phyloP scores from a whole-genome alignment of 2,797 vertebrate genomes.

The Anomalospiza imberbis region DNA sequence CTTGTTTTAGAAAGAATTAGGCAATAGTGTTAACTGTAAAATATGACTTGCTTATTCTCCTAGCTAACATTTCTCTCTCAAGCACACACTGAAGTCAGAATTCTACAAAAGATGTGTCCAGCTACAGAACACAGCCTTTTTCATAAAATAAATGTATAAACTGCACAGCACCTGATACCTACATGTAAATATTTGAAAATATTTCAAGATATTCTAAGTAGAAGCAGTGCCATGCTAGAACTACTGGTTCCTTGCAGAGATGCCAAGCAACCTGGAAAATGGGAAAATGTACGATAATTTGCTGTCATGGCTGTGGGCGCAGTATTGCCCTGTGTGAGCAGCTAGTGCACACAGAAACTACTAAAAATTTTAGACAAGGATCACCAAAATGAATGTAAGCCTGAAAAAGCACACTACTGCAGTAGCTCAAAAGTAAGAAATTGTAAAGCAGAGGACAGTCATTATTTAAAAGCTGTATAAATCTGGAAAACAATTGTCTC shows the following conservation, averaged over 20 bases:
- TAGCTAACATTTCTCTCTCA: neutral
- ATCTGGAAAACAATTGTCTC: neutral
- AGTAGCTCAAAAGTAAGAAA: neutral
- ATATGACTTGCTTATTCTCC: neutral
- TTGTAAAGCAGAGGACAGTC: neutral
- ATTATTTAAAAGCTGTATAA: neutral
- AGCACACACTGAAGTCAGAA: neutral
- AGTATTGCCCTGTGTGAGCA: neutral
- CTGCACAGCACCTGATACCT: neutral
- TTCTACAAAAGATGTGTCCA: neutral
- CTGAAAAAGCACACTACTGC: neutral
- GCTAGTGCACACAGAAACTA: neutral
- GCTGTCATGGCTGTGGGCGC: neutral
- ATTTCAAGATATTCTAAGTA: neutral
- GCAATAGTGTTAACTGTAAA: neutral
- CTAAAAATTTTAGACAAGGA: conserved; percentile 28
- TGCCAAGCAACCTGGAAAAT: neutral
- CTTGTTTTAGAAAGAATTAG: neutral
- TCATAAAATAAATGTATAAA: neutral
- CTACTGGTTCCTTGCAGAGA: neutral
- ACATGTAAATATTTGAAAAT: neutral
- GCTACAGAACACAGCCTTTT: neutral
- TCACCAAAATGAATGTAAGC: conserved; percentile 23
- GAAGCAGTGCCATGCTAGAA: neutral
- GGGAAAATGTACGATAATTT: neutral